Base-by-base conservation (phyloP, 2,888 invertebrate species). In the Stictocephala bisonia region DNA sequence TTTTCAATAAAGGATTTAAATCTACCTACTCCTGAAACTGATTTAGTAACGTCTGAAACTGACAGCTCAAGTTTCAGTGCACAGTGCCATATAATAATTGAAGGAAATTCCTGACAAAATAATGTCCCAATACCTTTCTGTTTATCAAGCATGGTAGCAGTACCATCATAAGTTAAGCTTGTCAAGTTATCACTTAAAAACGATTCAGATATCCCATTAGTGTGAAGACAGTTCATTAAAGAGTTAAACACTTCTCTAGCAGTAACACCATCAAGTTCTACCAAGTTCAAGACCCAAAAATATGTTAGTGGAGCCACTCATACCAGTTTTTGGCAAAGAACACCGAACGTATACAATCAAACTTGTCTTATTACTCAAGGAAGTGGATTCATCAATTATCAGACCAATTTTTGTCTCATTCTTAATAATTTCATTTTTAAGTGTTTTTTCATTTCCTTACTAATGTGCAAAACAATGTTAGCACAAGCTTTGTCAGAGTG, bases 381-480 rank as follows among this genome's bases (percentile, higher is more conserved):
- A 41, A 66, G 18, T 66, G 22, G 66, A 66, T 66, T 66, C 41
- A 44, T 66, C 66, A 44, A 41, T 66, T 22, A 66, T 66, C 1
- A 41, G 44, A 20, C 44, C 41, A 66, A 44, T 20, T 58, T 58
- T 27, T 67, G 48, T 29, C 31, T 35, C 53, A 40, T 31, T 18
- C 24, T 29, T 35, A 9, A 29, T 40, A 15, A 31, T 35, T 35
- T 56, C 53, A 50, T 50, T 20, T 50, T 20, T 11, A 50, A 58
- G 26, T 58, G 58, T 58, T 58, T 58, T 58, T 58, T 64, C 22
- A 44, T 67, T 66, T 77, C 68, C 7, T 69, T 71, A 48, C 75
- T 75, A 56, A 75, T 77, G 56, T 75, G 72, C 35, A 60, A 31
- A 60, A n/a, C 15, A 60, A 60, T 60, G 35, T 31, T 64, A 75